Conservation (phyloP, 2,888 invertebrate species). For the Sesia bembeciformis region DNA sequence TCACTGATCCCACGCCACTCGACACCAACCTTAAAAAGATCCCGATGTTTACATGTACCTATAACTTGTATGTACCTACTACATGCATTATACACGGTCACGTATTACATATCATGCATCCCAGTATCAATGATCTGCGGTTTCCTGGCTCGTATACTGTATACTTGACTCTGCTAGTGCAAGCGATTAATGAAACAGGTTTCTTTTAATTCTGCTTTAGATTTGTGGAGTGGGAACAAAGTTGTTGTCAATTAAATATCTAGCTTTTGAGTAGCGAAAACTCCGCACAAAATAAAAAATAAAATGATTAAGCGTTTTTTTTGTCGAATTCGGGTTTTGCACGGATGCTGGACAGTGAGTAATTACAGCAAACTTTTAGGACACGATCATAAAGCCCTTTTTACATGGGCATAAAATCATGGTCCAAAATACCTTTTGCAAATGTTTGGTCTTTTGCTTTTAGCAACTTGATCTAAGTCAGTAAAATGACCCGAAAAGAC, state of each 20-base stretch:
- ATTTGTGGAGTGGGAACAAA: too few species aligned
- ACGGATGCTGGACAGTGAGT: too few species aligned
- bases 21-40: constrained; percentile 24
- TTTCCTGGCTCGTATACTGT: constrained; percentile 32
- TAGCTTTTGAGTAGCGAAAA: not conserved
- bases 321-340: too few species aligned
- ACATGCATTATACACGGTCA: constrained; percentile 8
- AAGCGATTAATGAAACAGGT: constrained; percentile 15
- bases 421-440: too few species aligned
- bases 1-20: constrained; percentile 41
- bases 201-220: constrained; percentile 15
- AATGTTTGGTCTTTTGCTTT: too few species aligned
- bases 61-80: not conserved
- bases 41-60: not conserved
- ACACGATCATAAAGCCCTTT: too few species aligned
- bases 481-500: too few species aligned
- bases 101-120: not conserved
- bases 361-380: too few species aligned
- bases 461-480: too few species aligned
- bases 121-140: constrained; percentile 39
- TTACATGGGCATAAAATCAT: too few species aligned
- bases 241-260: not conserved
- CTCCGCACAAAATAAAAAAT: too few species aligned
- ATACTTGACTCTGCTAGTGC: not conserved
- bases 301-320: too few species aligned